Conservation (phyloP, 2,888 invertebrate species). For the Nomada fucata region DNA sequence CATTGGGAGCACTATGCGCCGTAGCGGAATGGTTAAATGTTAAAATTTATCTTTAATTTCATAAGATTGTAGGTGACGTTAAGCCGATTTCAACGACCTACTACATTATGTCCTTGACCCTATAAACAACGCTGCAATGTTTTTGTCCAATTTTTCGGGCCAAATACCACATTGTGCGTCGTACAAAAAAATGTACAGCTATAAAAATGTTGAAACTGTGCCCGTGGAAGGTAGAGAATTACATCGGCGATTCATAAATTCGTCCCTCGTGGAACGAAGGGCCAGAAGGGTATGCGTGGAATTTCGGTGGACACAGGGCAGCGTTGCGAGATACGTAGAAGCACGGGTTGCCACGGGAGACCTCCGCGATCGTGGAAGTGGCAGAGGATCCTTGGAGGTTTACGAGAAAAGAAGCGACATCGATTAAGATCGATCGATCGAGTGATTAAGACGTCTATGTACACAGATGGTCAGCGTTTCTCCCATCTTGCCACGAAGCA, state of each 20-base stretch:
- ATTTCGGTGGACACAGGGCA: conserved; percentile 5
- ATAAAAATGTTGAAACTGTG: too few species aligned
- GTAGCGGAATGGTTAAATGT: too few species aligned
- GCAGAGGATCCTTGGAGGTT: conserved; percentile 57
- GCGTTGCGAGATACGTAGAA: not conserved
- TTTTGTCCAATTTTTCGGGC: too few species aligned
- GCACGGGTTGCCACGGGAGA: conserved; percentile 8
- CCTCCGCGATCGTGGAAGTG: conserved; percentile 57
- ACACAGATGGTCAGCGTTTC: conserved; percentile 27
- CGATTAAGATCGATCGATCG: conserved; percentile 70
- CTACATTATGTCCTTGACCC: too few species aligned
- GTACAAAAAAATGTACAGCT: too few species aligned
- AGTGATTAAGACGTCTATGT: conserved; percentile 67
- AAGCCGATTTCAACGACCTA: too few species aligned
- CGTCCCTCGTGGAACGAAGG: not conserved
- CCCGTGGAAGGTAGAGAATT: not conserved
- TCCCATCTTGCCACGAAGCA: conserved; percentile 53
- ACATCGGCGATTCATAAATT: not conserved
- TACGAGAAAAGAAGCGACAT: conserved; percentile 60
- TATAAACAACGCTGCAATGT: too few species aligned
- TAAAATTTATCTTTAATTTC: too few species aligned
- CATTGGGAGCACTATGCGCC: too few species aligned
- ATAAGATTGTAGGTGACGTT: too few species aligned
- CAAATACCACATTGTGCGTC: too few species aligned
- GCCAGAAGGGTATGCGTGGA: conserved; percentile 16